Percentiles rank a stretch among this genome's conserved stretches.
Evolutionary conservation across 2,888 invertebrate species (phyloP).

Genomic region (Plebejus anna): DNA sequence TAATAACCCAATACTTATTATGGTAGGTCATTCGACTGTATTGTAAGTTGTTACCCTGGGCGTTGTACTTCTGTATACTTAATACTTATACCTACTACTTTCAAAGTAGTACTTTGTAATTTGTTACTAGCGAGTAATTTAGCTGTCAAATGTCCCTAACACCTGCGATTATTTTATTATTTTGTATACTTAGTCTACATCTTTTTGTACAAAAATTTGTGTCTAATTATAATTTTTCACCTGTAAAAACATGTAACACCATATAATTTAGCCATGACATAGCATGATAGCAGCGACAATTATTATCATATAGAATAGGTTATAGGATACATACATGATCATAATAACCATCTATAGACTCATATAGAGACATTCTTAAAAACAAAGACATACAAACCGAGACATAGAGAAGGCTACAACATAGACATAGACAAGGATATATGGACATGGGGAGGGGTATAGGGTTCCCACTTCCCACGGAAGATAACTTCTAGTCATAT

Average conservation of each 20-base stretch:
- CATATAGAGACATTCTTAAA: no score
- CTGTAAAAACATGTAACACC: background rate
- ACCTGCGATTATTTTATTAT: background rate
- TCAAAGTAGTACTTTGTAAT: no score
- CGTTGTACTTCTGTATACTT: background rate
- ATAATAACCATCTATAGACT: background rate
- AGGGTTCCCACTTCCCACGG: no score
- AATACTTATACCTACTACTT: background rate
- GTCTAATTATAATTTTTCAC: background rate
- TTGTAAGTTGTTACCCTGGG: background rate
- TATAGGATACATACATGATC: background rate
- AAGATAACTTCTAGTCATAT: no score
- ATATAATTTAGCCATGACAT: background rate
- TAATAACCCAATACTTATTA: slow-evolving; percentile 57
- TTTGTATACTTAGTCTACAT: background rate
- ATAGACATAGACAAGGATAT: no score
- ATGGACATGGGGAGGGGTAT: no score
- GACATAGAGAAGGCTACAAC: no score
- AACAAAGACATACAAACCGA: no score
- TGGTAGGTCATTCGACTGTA: slow-evolving; percentile 60
- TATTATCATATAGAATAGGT: background rate
- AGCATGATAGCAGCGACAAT: background rate
- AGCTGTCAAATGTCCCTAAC: background rate
- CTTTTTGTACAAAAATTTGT: background rate
- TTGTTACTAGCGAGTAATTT: background rate